Evolutionary conservation across 2,888 invertebrate species (phyloP).

Genomic region (Mylabris sibirica): DNA sequence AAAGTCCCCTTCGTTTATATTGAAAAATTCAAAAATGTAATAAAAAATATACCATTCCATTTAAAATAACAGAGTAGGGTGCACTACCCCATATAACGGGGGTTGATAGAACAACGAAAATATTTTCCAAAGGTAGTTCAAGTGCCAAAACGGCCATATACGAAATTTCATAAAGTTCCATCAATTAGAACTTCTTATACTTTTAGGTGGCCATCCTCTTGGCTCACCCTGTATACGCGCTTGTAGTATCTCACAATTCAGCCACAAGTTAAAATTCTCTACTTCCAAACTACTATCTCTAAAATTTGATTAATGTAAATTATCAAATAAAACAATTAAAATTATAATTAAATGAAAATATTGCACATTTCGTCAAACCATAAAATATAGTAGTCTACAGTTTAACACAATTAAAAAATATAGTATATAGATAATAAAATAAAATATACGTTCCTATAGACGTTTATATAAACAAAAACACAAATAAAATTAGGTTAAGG

Average conservation of each 20-base stretch:
- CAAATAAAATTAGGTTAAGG: neutral
- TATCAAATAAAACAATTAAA: neutral
- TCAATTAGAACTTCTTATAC: too few species aligned
- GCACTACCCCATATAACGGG: too few species aligned
- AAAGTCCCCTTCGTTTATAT: too few species aligned
- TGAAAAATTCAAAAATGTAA: too few species aligned
- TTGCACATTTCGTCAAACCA: conserved; percentile 37
- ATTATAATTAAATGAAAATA: conserved; percentile 44
- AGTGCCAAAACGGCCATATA: too few species aligned
- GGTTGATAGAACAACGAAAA: too few species aligned
- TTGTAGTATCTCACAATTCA: conserved; percentile 13
- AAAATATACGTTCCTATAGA: neutral
- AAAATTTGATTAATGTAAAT: conserved; percentile 2
- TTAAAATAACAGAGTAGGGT: too few species aligned
- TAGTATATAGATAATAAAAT: neutral
- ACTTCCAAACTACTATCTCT: neutral
- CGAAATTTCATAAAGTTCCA: too few species aligned
- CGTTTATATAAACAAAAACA: neutral
- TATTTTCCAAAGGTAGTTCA: too few species aligned
- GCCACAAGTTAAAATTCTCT: conserved; percentile 7
- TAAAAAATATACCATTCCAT: too few species aligned
- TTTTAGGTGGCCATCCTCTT: too few species aligned
- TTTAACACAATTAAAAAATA: neutral
- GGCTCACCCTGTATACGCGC: neutral
- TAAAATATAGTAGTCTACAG: conserved; percentile 17